Evolutionary conservation across 2,888 invertebrate species (phyloP).

Genomic region (Apotomis betuletana): DNA sequence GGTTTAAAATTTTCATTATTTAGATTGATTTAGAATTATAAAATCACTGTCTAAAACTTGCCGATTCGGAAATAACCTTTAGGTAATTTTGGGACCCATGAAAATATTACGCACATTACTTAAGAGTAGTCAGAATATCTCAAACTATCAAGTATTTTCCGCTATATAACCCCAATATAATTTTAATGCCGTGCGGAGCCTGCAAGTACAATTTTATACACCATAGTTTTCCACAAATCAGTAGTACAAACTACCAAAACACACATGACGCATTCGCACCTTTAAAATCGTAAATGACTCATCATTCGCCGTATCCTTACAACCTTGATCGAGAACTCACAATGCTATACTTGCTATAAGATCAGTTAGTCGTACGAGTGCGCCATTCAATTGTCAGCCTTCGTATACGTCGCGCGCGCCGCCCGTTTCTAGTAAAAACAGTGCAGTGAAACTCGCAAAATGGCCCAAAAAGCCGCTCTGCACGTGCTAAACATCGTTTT

Average conservation of each 20-base stretch:
- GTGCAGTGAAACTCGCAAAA: constrained; percentile 20
- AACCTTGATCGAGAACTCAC: constrained; percentile 47
- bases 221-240: constrained; percentile 17
- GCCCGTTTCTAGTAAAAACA: constrained; percentile 15
- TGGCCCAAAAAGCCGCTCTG: constrained; percentile 49
- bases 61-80: too few relatives aligned
- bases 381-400: constrained; percentile 66
- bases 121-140: too few relatives aligned
- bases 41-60: too few relatives aligned
- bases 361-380: constrained; percentile 46
- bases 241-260: constrained; percentile 21
- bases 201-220: not conserved
- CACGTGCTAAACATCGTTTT: constrained; percentile 65
- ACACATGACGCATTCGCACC: constrained; percentile 39
- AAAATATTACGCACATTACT: too few relatives aligned
- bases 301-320: constrained; percentile 43
- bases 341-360: constrained; percentile 60
- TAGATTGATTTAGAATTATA: too few relatives aligned
- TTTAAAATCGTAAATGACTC: constrained; percentile 46
- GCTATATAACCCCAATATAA: too few relatives aligned
- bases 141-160: too few relatives aligned
- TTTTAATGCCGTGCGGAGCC: too few relatives aligned
- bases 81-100: too few relatives aligned
- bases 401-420: constrained; percentile 48
- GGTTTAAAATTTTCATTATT: too few relatives aligned